Base-by-base conservation (phyloP, 1,140 invertebrate species). In the Drosophila nigromelanica region DNA sequence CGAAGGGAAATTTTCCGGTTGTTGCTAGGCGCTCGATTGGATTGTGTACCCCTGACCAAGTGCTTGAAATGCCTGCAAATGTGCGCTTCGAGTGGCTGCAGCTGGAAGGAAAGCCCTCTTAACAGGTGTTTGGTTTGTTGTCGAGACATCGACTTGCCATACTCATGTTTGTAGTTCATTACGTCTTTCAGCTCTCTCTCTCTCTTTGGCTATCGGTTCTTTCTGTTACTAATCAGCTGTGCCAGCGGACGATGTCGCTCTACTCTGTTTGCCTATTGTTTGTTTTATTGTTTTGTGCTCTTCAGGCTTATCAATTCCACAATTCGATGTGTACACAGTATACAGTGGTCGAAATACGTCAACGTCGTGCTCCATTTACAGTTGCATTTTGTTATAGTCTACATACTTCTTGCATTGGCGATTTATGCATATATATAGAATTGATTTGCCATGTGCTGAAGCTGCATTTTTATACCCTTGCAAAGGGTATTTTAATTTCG, bases 251-350 rank as follows among this genome's bases (percentile, higher is more conserved):
- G 30, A 52, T 18, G 21, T 27, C 12, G 43, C 33, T n/a, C 8
- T 58, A n/a, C 11, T 64, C 27, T 33, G 30, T 67, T 40, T 47
- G 21, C 54, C n/a, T 40, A 5, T 21, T 43, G 15, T 40, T 42
- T 5, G 10, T 51, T 12, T 40, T 42, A 24, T 50, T 73, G 59
- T 39, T 59, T 45, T 76, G 40, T 35, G 66, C 68, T 80, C 66
- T 75, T 72, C 33, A 47, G 30, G 67, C 82, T 86, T 87, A 87
- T 89, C 82, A 87, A 78, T 70, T 70, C 68, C 35, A 47, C 21
- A 39, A 50, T 8, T 8, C 43, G 37, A 39, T 45, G 11, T 55
- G 14, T 4, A 35, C n/a, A 27, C 21, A 6, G 27, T 50, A 8
- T 15, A 43, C 48, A 63, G 48, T 43, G 18, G 18, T 43, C 48